Evolutionary conservation across 2,888 invertebrate genomes (phyloP), one percentile per base, ranked within the genome.

Genomic region (Sinelater perroti): DNA sequence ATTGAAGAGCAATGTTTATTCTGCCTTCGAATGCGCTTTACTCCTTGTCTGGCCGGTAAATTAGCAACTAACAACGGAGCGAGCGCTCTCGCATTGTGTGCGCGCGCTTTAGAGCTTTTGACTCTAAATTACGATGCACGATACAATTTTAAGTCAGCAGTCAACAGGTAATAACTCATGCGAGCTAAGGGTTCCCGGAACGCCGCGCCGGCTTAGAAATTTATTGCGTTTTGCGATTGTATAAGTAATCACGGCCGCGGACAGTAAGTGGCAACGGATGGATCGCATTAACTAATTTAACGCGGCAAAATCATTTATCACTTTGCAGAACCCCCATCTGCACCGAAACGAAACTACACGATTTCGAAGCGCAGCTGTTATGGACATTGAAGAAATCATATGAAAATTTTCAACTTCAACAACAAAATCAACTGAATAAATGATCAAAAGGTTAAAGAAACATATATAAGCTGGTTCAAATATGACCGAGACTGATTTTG

Each of bases 41-140:
- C 33, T 33, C 16, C 33, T 33, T 35, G 35, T n/a, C 17, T 16
- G 14, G 35, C 35, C 18, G 17, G 17, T 35, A 35, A 35, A 35
- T 35, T 35, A 35, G 17, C 35, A 35, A 35, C 35, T 35, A 35
- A 35, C 35, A 35, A 35, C 10, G 10, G 35, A 16, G 3, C 35
- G 10, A 35, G 18, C 35, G 17, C 18, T 17, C 16, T 35, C 35
- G 35, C 17, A 35, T 35, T 35, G 35, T 35, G 14, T 35, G 8
- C 35, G 28, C 10, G 28, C 10, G 5, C 18, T 33, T 33, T 11
- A 31, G 16, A 35, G 16, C 17, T 35, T 35, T 35, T 17, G 18
- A 35, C n/a, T 35, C 18, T 35, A 35, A 35, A 35, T 35, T 35
- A 35, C 14, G 35, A 35, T 35, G n/a, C 14, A 35, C 35, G 35